A percentile compares a stretch with the other conserved stretches of the same genome.
These are phyloP conservation scores for Rhopalosiphum padi DNA, from an alignment of 1,140 invertebrate genomes.

Conservation along the genomic window DNA sequence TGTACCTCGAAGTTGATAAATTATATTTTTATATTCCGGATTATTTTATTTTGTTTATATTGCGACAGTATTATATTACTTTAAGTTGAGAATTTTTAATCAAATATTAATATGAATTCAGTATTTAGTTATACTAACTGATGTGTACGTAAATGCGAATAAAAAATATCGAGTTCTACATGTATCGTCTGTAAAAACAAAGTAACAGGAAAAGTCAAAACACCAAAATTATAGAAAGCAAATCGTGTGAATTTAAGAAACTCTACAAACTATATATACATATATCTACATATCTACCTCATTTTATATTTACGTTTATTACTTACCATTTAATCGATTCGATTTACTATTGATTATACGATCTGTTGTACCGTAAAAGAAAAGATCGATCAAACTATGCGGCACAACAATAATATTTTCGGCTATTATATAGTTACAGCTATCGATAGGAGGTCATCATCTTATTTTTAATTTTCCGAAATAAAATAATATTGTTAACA, in stretches of 20 bases:
- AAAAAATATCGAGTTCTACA: neutral
- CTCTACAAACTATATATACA: neutral
- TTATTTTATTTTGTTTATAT: no score
- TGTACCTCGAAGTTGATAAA: no score
- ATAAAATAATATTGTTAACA: neutral
- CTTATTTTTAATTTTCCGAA: neutral
- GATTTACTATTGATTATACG: neutral
- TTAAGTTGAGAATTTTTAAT: neutral
- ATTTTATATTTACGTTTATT: neutral
- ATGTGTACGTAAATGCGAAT: neutral
- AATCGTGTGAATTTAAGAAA: constrained; percentile 8
- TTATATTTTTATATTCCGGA: no score
- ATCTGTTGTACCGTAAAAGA: neutral
- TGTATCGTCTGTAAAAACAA: neutral
- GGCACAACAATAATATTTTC: neutral
- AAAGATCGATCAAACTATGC: neutral
- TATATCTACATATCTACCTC: neutral
- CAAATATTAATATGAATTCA: neutral
- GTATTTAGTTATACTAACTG: no score
- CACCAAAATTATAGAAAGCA: neutral
- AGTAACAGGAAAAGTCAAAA: neutral
- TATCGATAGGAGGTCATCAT: neutral
- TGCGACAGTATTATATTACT: no score
- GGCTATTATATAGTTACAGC: neutral
- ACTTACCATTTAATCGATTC: neutral